Conservation (phyloP, 1,140 invertebrate species). For the Euwallacea similis region DNA sequence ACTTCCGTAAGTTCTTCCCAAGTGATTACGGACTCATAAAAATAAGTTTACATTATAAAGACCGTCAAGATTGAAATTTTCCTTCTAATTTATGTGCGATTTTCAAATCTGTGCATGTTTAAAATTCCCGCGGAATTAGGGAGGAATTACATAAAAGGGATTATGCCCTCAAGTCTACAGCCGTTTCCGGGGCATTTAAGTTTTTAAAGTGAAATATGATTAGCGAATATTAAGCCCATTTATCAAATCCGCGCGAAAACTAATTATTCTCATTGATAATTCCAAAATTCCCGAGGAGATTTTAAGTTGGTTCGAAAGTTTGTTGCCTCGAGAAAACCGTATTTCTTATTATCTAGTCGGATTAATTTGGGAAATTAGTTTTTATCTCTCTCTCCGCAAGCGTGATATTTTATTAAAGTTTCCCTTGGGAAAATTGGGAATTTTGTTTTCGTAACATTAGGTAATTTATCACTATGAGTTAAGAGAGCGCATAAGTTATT, state of each 20-base stretch:
- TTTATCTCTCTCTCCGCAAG: slow-evolving; percentile 8
- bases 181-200: slow-evolving; percentile 23
- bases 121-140: slow-evolving; percentile 25
- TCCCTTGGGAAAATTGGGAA: neutral
- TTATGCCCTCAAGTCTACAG: slow-evolving; percentile 13
- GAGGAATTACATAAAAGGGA: slow-evolving; percentile 28
- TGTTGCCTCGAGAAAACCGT: slow-evolving; percentile 26
- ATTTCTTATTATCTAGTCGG: slow-evolving; percentile 31
- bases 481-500: no score
- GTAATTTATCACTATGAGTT: no score
- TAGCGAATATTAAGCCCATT: slow-evolving; percentile 33
- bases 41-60: no score
- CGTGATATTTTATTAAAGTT: slow-evolving; percentile 4
- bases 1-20: no score
- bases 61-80: no score
- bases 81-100: no score
- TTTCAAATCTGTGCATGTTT: neutral
- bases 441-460: no score
- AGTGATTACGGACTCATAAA: no score
- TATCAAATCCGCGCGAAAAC: slow-evolving; percentile 29
- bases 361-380: slow-evolving; percentile 18
- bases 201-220: slow-evolving; percentile 33
- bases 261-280: slow-evolving; percentile 35
- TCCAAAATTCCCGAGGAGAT: slow-evolving; percentile 10
- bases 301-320: slow-evolving; percentile 25